These are phyloP conservation scores for Polia nebulosa DNA, from an alignment of 2,888 invertebrate genomes.

Conservation along the genomic window DNA sequence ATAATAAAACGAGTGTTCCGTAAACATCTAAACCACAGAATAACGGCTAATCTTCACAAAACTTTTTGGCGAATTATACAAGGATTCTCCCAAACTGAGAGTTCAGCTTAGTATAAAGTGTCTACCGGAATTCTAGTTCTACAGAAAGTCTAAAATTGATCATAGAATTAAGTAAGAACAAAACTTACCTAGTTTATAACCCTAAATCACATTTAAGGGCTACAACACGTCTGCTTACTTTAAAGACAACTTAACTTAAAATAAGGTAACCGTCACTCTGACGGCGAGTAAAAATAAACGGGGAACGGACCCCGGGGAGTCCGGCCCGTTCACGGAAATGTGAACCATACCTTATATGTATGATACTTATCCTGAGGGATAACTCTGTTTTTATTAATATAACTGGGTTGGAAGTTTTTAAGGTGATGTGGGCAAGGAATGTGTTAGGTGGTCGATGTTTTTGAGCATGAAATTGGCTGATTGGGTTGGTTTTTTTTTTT, in stretches of 20 bases:
- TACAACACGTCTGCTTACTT: neutral
- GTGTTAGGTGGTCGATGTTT: neutral
- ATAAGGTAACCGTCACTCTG: slow-evolving; percentile 47
- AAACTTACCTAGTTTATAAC: slow-evolving; percentile 11
- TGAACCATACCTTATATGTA: slow-evolving; percentile 37
- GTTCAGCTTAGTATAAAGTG: neutral
- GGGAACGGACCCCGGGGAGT: slow-evolving; percentile 46
- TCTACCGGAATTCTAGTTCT: neutral
- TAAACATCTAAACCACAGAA: neutral
- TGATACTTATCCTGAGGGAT: slow-evolving; percentile 44
- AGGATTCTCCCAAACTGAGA: neutral
- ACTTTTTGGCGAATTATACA: neutral
- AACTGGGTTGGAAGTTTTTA: slow-evolving; percentile 35
- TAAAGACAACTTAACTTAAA: slow-evolving; percentile 20
- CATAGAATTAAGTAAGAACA: neutral
- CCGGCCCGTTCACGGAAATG: slow-evolving; percentile 46
- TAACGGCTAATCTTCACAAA: neutral
- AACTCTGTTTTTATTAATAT: slow-evolving; percentile 59
- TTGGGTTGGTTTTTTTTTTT: too few species aligned
- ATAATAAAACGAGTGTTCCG: neutral
- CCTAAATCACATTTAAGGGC: neutral
- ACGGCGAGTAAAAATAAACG: slow-evolving; percentile 48
- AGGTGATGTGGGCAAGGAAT: slow-evolving; percentile 4
- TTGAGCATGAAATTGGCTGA: slow-evolving; percentile 2
- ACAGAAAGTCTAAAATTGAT: neutral